Evolutionary conservation across 2,888 invertebrate genomes (phyloP).

Genomic region (Plemyria rubiginata): DNA sequence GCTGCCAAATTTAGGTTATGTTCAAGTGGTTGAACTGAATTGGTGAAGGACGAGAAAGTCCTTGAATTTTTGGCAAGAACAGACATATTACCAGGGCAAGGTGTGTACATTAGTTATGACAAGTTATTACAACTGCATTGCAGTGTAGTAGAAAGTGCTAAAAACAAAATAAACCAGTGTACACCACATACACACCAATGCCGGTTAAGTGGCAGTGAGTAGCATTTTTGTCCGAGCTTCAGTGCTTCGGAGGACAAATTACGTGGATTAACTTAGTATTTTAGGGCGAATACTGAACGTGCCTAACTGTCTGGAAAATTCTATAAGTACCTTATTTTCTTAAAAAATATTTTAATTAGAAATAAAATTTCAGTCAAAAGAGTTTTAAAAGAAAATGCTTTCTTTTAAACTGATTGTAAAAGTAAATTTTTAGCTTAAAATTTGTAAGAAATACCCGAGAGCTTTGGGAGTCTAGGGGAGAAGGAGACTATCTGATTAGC

Average conservation of each 20-base stretch:
- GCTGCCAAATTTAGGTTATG: conserved; percentile 16
- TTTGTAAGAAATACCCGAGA: neutral
- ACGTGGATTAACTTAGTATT: too few relatives aligned
- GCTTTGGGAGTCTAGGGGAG: neutral
- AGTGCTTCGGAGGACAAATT: too few relatives aligned
- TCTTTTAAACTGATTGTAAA: neutral
- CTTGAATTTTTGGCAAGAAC: conserved; percentile 24
- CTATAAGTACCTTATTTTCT: too few relatives aligned
- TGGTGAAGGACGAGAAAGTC: conserved; percentile 17
- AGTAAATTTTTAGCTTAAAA: neutral
- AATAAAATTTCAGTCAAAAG: neutral
- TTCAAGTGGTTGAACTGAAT: too few relatives aligned
- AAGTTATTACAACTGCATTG: conserved; percentile 23
- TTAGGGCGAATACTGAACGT: too few relatives aligned
- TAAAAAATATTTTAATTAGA: neutral
- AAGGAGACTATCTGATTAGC: neutral
- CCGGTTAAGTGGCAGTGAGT: too few relatives aligned
- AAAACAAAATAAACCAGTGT: neutral
- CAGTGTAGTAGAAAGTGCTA: conserved; percentile 2
- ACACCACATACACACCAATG: too few relatives aligned
- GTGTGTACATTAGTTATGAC: neutral
- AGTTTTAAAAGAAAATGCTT: neutral
- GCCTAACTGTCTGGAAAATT: too few relatives aligned
- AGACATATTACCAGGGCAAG: conserved; percentile 8
- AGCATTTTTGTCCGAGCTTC: too few relatives aligned